Evolutionary conservation across 2,797 vertebrate species (phyloP), one percentile per base, ranked within the genome.

Genomic region (Coendou prehensilis): DNA sequence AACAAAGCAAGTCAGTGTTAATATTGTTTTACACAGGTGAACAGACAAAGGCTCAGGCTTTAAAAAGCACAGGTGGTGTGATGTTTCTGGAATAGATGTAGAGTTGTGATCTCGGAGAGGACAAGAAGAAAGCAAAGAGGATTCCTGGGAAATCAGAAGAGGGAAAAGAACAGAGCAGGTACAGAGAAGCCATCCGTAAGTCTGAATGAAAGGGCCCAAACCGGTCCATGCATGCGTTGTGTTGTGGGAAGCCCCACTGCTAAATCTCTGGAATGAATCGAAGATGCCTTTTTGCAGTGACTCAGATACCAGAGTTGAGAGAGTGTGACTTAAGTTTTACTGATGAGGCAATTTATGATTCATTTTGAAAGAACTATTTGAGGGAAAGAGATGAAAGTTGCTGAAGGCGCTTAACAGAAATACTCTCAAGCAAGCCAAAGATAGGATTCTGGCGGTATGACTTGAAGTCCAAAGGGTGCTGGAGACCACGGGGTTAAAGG

Each of bases 351-450:
- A 78, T 9, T 52, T 71, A 47, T 6, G 20, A 71, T 87, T 97
- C 91, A 23, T 86, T 93, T 89, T 59, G 73, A 61, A 95, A 91
- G 79, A 87, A 64, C 28, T 64, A 9, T 4, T 45, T 80, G 79
- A 91, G 82, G 89, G 88, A 93, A 73, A 28, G 63, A 88, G 87
- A 69, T 54, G 76, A 81, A 91, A 89, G 76, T 54, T 28, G 14
- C 69, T 37, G 10, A 26, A 28, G n/a, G 15, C 6, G 2, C 4
- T 82, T 41, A 85, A 82, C 28, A 45, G 52, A 91, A 90, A 91
- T 57, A 50, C 52, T n/a, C 9, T 23, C 47, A 52, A 81, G 57
- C 41, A 89, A 78, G 84, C 33, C 18, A 22, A 85, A 52, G 76
- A 78, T 56, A 91, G 92, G 61, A 59, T 47, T 37, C 9, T 45